phyloP scores from a whole-genome alignment of 2,888 invertebrate genomes.

The Rotaria macrura region DNA sequence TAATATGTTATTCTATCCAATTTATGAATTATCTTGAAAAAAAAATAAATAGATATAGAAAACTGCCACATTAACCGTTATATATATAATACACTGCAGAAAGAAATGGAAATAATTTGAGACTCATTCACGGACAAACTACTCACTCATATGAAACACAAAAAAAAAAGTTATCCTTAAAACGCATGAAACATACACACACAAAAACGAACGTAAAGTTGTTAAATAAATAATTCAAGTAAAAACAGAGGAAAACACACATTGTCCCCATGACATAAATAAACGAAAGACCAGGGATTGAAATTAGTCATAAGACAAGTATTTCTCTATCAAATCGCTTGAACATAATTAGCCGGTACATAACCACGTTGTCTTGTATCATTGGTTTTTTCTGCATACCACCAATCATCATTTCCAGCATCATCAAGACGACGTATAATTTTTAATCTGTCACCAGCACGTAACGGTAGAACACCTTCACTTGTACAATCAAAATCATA shows the following conservation, averaged over 20 bases:
- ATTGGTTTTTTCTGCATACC: slow-evolving; percentile 1
- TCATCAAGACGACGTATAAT: neutral
- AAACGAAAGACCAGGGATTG: neutral
- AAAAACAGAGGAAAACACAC: no score
- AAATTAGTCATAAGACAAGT: neutral
- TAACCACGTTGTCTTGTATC: slow-evolving; percentile 1
- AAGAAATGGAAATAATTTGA: neutral
- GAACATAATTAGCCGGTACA: slow-evolving; percentile 8
- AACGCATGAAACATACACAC: neutral
- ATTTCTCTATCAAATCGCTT: neutral
- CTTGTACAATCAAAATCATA: slow-evolving; percentile 4
- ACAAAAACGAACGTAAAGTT: neutral
- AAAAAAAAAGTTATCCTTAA: neutral
- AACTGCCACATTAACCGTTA: neutral
- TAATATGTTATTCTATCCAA: neutral
- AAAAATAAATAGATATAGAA: neutral
- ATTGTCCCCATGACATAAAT: neutral
- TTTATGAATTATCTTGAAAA: neutral
- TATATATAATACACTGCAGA: neutral
- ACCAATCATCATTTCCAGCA: slow-evolving; percentile 8
- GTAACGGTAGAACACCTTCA: slow-evolving; percentile 5
- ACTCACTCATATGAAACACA: neutral
- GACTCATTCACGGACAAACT: neutral
- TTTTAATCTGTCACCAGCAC: neutral
- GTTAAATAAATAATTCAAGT: neutral